Percentiles rank a stretch among this genome's conserved stretches.
Evolutionary conservation across 2,113 vertebrate genomes (phyloP).

Genomic region (Toxotes jaculatrix): DNA sequence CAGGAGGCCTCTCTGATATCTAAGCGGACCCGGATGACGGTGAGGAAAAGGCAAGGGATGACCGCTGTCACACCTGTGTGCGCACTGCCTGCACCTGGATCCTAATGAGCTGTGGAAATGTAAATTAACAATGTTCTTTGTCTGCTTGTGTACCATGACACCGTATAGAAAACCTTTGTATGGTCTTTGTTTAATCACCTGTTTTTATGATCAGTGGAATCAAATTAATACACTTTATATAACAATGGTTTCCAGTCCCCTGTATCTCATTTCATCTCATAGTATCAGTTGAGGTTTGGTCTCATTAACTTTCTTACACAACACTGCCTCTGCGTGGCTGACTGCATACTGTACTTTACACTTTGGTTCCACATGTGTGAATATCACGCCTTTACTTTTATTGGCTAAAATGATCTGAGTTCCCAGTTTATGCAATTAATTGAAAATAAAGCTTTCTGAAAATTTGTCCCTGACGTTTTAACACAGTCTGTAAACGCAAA

Average conservation of each 20-base stretch:
- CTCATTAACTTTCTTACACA: slow-evolving; percentile 41
- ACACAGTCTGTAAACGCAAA: not conserved
- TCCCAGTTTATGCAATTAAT: no score
- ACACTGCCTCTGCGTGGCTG: slow-evolving; percentile 71
- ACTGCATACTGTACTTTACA: slow-evolving; percentile 27
- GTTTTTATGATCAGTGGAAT: not conserved
- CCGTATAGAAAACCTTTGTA: not conserved
- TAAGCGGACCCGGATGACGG: slow-evolving; percentile 28
- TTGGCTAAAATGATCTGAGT: no score
- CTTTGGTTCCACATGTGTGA: slow-evolving; percentile 8
- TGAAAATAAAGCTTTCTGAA: not conserved
- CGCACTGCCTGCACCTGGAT: slow-evolving; percentile 2
- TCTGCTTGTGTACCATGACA: not conserved
- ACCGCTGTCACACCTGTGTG: slow-evolving; percentile 43
- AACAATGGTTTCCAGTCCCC: slow-evolving; percentile 24
- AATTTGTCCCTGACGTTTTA: not conserved
- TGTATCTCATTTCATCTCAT: slow-evolving; percentile 13
- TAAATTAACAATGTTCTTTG: not conserved
- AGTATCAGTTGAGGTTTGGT: not conserved
- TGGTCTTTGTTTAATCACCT: not conserved
- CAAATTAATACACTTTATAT: slow-evolving; percentile 3
- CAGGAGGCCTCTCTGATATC: slow-evolving; percentile 19
- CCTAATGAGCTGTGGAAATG: not conserved
- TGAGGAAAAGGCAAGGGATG: not conserved
- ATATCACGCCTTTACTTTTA: not conserved